Evolutionary conservation across 2,888 invertebrate species (phyloP).

Genomic region (Drosophila trichaetosa): DNA sequence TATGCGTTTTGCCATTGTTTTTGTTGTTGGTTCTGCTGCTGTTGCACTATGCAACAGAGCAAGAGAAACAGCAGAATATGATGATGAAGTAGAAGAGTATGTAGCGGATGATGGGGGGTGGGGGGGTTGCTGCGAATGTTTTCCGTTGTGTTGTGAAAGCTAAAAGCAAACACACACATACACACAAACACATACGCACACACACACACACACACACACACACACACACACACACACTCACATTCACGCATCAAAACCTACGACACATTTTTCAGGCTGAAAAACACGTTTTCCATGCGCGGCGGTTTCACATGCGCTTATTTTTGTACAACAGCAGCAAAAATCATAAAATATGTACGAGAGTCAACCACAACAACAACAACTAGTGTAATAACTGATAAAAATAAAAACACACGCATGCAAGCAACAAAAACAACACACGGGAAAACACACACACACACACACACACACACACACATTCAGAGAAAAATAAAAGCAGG

Average conservation of each 20-base stretch:
- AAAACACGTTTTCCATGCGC: conserved; percentile 71
- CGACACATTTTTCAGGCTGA: conserved; percentile 59
- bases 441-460: conserved; percentile 13
- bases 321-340: conserved; percentile 44
- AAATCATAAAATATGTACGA: conserved; percentile 45
- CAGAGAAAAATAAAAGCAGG: conserved; percentile 49
- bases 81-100: conserved; percentile 9
- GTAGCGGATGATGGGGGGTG: background rate
- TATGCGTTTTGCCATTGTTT: conserved; percentile 55
- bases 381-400: conserved; percentile 68
- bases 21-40: conserved; percentile 24
- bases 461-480: conserved; percentile 15
- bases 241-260: conserved; percentile 51
- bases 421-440: conserved; percentile 43
- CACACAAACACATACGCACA: conserved; percentile 10
- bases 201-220: conserved; percentile 12
- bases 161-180: conserved; percentile 32
- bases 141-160: conserved; percentile 54
- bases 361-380: conserved; percentile 33
- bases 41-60: conserved; percentile 43
- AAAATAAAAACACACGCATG: conserved; percentile 51
- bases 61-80: conserved; percentile 21
- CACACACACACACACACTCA: conserved; percentile 3
- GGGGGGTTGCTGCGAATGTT: conserved; percentile 31
- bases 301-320: conserved; percentile 59